These are phyloP conservation scores for Eurystomus glaucurus DNA, from an alignment of 2,797 vertebrate genomes.

Conservation along the genomic window DNA sequence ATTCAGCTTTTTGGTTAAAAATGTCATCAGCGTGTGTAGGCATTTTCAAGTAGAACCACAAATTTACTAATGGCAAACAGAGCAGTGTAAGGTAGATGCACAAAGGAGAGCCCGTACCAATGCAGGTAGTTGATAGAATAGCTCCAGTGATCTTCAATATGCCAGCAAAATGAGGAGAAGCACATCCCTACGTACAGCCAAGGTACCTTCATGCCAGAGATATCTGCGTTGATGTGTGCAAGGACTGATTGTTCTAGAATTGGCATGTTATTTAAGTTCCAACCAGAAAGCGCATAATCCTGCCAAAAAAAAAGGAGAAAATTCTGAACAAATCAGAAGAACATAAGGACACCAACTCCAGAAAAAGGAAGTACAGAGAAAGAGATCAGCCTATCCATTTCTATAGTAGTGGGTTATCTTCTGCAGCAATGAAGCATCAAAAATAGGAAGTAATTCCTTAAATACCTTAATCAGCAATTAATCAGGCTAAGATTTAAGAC, in stretches of 20 bases:
- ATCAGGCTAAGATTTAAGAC: background rate
- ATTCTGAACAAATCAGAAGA: background rate
- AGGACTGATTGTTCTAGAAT: slow-evolving; percentile 97
- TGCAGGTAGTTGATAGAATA: slow-evolving; percentile 93
- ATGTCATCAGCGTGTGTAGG: accelerated
- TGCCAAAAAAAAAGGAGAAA: slow-evolving; percentile 68
- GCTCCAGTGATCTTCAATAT: slow-evolving; percentile 95
- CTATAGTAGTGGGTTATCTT: background rate
- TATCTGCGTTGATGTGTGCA: slow-evolving; percentile 96
- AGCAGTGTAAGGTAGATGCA: background rate
- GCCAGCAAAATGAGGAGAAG: slow-evolving; percentile 99
- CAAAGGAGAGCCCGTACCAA: slow-evolving; percentile 76
- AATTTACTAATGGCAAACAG: background rate
- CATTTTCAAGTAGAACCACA: background rate
- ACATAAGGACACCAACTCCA: background rate
- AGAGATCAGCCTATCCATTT: background rate
- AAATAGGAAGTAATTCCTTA: background rate
- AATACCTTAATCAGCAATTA: background rate
- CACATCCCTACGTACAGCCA: slow-evolving; percentile 99
- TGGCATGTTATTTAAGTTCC: slow-evolving; percentile 99
- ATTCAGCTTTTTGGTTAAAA: background rate
- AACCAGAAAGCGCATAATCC: slow-evolving; percentile 97
- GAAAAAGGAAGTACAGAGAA: background rate
- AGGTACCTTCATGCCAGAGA: slow-evolving; percentile 99
- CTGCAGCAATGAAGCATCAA: background rate